Conservation (phyloP, 37 sponge, comb jelly and placozoan genomes). For the Geodia barretti region DNA sequence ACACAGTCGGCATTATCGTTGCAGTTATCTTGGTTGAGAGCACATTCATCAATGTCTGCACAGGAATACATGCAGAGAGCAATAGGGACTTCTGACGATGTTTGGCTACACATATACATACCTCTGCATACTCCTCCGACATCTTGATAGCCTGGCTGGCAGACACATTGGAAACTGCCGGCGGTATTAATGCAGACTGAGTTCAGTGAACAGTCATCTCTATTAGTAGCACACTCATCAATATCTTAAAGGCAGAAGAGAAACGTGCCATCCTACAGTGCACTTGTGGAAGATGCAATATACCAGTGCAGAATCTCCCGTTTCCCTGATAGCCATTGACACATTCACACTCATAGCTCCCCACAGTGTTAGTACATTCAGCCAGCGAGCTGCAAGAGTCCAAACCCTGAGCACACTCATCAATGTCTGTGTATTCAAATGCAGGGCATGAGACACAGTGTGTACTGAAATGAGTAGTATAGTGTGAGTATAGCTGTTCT, state of each 20-base stretch:
- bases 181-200: not conserved
- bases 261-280: too few species aligned
- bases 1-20: not conserved
- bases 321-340: not conserved
- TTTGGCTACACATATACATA: not conserved
- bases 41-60: conserved; percentile 10
- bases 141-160: not conserved
- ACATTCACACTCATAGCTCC: not conserved
- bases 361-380: not conserved
- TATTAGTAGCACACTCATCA: not conserved
- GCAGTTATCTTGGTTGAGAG: not conserved
- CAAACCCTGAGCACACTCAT: not conserved
- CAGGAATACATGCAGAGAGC: too few species aligned
- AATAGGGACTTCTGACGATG: too few species aligned
- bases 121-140: not conserved
- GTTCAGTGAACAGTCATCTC: not conserved
- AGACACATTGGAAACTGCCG: not conserved
- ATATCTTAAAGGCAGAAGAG: too few species aligned
- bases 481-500: too few species aligned
- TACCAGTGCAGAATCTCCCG: not conserved
- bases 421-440: not conserved
- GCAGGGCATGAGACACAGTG: too few species aligned
- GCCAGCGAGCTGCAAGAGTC: not conserved
- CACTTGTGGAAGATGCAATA: too few species aligned
- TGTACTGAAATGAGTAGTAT: too few species aligned